These are phyloP conservation scores for Agriopis leucophaearia DNA, from an alignment of 2,888 invertebrate species.

Conservation along the genomic window DNA sequence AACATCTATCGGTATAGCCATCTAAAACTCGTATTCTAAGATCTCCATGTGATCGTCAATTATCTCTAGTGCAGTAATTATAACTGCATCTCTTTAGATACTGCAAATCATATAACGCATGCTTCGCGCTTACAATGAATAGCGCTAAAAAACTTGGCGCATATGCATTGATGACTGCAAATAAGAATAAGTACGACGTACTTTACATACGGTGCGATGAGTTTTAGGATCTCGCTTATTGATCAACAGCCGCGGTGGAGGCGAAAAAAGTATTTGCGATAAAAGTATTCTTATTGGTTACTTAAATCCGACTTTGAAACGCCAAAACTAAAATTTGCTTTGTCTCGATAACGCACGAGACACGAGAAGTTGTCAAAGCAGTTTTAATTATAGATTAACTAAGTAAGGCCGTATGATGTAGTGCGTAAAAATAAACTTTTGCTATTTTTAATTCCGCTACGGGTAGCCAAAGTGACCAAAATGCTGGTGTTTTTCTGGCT, in stretches of 20 bases:
- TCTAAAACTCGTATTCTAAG: neutral
- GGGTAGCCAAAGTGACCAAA: too few relatives aligned
- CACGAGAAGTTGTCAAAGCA: too few relatives aligned
- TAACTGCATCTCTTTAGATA: slow-evolving; percentile 8
- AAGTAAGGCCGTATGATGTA: too few relatives aligned
- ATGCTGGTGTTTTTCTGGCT: too few relatives aligned
- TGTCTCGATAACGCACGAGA: too few relatives aligned
- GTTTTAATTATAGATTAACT: too few relatives aligned
- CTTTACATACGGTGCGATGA: slow-evolving; percentile 21
- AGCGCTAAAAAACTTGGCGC: slow-evolving; percentile 15
- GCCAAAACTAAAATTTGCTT: too few relatives aligned
- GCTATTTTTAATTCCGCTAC: too few relatives aligned
- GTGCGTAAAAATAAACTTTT: too few relatives aligned
- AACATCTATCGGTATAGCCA: neutral
- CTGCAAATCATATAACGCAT: slow-evolving; percentile 31
- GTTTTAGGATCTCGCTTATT: neutral
- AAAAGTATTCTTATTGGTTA: neutral
- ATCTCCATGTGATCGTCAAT: neutral
- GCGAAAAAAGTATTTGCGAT: neutral
- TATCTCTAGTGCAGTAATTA: neutral
- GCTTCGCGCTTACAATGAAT: slow-evolving; percentile 12
- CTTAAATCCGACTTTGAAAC: too few relatives aligned
- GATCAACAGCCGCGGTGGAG: neutral
- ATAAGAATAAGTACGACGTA: slow-evolving; percentile 24
- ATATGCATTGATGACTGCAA: slow-evolving; percentile 19